Conservation (phyloP, 1,140 invertebrate genomes). For the Calliphora vicina region DNA sequence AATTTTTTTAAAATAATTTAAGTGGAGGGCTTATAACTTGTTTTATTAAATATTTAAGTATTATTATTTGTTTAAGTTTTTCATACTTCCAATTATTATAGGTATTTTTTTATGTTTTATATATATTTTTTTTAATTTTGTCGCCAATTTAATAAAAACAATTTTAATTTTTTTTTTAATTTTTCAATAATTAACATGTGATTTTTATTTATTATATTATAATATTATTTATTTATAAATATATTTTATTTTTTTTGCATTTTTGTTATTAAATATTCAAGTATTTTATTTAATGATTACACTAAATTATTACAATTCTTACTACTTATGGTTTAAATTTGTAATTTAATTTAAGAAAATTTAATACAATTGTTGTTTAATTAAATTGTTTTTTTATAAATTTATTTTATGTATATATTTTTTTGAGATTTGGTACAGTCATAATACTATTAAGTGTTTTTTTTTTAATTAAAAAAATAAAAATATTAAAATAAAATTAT, state of each 20-base stretch:
- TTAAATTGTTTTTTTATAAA: neutral
- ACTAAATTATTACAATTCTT: conserved; percentile 45
- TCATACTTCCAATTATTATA: neutral
- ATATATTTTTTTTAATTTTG: neutral
- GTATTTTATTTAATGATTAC: conserved; percentile 20
- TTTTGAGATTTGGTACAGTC: conserved; percentile 61
- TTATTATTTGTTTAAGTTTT: too few relatives aligned
- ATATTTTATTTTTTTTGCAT: neutral
- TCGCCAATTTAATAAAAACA: conserved; percentile 9
- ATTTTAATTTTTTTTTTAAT: conserved; percentile 43
- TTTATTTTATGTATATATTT: conserved; percentile 30
- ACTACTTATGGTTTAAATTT: conserved; percentile 46
- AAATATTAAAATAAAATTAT: conserved; percentile 8
- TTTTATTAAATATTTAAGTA: too few relatives aligned
- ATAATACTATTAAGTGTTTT: conserved; percentile 42
- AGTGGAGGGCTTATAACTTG: too few relatives aligned
- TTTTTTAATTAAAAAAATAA: conserved; percentile 40
- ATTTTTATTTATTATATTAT: neutral
- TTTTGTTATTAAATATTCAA: neutral
- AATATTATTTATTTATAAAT: neutral
- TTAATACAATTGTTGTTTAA: conserved; percentile 4
- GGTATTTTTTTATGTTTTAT: neutral
- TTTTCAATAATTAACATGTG: neutral
- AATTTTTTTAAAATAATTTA: too few relatives aligned
- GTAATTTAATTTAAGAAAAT: conserved; percentile 21